Evolutionary conservation across 2,797 vertebrate species (phyloP), one percentile per base, ranked within the genome.

Genomic region (Amblyopsis hoosieri): DNA sequence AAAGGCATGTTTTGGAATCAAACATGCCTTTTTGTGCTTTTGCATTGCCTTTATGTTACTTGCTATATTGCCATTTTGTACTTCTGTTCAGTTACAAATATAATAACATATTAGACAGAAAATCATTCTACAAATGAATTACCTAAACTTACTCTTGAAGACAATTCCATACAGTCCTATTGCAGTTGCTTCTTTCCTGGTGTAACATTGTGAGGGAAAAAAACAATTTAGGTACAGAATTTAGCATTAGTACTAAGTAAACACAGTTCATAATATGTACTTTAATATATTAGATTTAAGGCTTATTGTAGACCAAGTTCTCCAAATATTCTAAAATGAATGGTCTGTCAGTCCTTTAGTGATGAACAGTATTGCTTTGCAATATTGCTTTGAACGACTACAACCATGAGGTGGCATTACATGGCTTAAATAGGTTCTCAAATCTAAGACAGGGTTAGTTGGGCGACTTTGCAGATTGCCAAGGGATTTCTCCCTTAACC

Each of bases 381-480:
- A 50, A 55, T 57, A 75, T 69, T 62, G 53, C 69, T 78, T 78
- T 60, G 60, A 75, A 69, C n/a, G 62, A 64, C 56, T 57, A 62
- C 53, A 66, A 67, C 52, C 72, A 79, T 69, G 75, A 71, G 78
- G 83, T 78, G 67, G 72, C 74, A 91, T 90, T 92, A 90, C 60
- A 60, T 64, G 79, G 75, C 83, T 90, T 78, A 80, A 76, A 84
- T 72, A 85, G 81, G 76, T 79, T 69, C 80, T 45, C 3, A 85
- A 68, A 80, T 84, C 85, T 93, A 93, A 92, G 76, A 85, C 78
- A 72, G 82, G 91, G 92, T 93, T 92, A 93, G 69, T 33, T 48
- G 57, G 17, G 69, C 75, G 79, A 80, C 87, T 78, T 83, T 17
- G 72, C 72, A 84, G 83, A 82, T 75, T 79, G 84, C 85, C 87